Evolutionary conservation across 2,888 invertebrate species (phyloP).

Genomic region (Acleris literana): DNA sequence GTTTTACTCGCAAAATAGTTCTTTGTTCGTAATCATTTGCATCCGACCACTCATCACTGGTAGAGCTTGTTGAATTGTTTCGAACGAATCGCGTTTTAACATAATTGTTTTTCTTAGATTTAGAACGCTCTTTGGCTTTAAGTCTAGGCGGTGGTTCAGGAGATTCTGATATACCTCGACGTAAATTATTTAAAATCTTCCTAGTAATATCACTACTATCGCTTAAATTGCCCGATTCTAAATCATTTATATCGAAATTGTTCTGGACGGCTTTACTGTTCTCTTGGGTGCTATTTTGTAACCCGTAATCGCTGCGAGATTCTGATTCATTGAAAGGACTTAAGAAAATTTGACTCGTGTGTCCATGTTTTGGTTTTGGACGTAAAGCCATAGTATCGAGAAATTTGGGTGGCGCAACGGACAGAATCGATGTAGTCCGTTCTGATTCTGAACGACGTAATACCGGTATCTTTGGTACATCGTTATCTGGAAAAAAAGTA

Average conservation of each 20-base stretch:
- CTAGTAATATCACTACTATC: conserved; percentile 76
- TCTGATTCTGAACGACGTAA: conserved; percentile 79
- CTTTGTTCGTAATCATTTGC: conserved; percentile 77
- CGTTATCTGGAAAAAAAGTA: conserved; percentile 67
- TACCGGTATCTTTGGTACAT: conserved; percentile 69
- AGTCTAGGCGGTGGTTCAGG: conserved; percentile 78
- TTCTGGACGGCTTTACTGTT: conserved; percentile 38
- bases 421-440: conserved; percentile 65
- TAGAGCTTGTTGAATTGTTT: conserved; percentile 74
- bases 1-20: conserved; percentile 72
- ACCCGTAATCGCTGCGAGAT: conserved; percentile 43
- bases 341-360: conserved; percentile 85
- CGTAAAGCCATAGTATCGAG: conserved; percentile 94
- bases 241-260: conserved; percentile 48
- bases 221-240: conserved; percentile 68
- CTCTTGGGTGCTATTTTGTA: conserved; percentile 11
- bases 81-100: conserved; percentile 79
- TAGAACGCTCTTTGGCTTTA: conserved; percentile 66
- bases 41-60: conserved; percentile 81
- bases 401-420: conserved; percentile 84
- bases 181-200: conserved; percentile 68
- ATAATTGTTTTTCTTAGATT: conserved; percentile 77
- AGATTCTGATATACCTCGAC: conserved; percentile 72
- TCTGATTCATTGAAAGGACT: conserved; percentile 69
- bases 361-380: conserved; percentile 84